Percentiles rank a stretch among this genome's conserved stretches.
Evolutionary conservation across 1,140 invertebrate genomes (phyloP).

Genomic region (Vanessa atalanta): DNA sequence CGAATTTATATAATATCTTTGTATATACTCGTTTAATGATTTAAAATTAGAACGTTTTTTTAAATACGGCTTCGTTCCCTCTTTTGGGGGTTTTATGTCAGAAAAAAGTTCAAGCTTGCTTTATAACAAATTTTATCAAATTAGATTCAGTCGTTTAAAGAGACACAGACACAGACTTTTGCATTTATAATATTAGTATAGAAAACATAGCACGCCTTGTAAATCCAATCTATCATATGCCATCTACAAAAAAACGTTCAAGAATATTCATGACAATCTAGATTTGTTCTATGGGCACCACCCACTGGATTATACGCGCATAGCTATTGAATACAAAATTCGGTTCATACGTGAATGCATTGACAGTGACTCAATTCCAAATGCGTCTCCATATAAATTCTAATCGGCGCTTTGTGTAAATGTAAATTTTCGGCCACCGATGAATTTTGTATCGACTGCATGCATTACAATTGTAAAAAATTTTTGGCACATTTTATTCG

Average conservation of each 20-base stretch:
- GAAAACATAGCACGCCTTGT: neutral
- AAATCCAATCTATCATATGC: neutral
- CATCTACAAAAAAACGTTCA: slow-evolving; percentile 39
- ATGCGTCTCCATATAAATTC: slow-evolving; percentile 63
- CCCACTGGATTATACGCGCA: slow-evolving; percentile 73
- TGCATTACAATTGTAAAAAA: slow-evolving; percentile 2
- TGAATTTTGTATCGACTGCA: slow-evolving; percentile 27
- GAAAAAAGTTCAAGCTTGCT: too few species aligned
- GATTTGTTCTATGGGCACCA: slow-evolving; percentile 59
- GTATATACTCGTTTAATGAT: neutral
- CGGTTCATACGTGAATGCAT: slow-evolving; percentile 58
- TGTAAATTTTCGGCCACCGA: slow-evolving; percentile 44
- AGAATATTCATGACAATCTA: slow-evolving; percentile 69
- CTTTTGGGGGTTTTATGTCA: too few species aligned
- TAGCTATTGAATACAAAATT: slow-evolving; percentile 69
- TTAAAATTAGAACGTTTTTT: neutral
- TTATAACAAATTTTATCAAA: too few species aligned
- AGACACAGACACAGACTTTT: too few species aligned
- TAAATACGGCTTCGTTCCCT: too few species aligned
- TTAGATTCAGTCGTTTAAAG: too few species aligned
- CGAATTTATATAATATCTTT: neutral
- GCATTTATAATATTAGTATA: neutral
- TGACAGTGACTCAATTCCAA: slow-evolving; percentile 62
- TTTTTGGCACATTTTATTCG: slow-evolving; percentile 6
- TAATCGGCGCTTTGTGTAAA: slow-evolving; percentile 49